Evolutionary conservation across 2,888 invertebrate species (phyloP), one percentile per base, ranked within the genome.

Genomic region (Alloscopus bannaensis): DNA sequence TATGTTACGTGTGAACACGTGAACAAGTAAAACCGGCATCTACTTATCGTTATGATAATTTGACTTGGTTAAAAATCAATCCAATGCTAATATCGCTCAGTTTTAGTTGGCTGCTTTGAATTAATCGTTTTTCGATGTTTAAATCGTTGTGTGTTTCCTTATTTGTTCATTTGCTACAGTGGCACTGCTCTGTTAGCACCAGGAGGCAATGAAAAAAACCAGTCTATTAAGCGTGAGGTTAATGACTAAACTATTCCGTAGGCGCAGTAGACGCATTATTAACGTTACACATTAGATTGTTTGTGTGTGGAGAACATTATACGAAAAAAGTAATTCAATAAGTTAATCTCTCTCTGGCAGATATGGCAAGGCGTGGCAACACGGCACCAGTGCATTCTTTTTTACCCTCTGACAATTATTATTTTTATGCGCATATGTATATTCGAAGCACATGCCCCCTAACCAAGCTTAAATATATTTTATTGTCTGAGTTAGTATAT

Each of bases 391-490:
- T n/a, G n/a, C n/a, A n/a, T n/a, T n/a, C 59, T 36, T 55, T 4
- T 18, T 31, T 52, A n/a, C 47, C 11, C 11, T 4, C 47, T 47
- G n/a, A n/a, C 20, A 18, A 52, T 52, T 26, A 52, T 18, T 47
- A n/a, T n/a, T 52, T 22, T 52, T n/a, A n/a, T 31, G 16, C 11
- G 3, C 31, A n/a, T 31, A 29, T 59, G 55, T 4, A 59, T 59
- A 31, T 59, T 4, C n/a, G 31, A 59, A 18, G 59, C 47, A 60
- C 22, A 57, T 28, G 70, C 70, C 59, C 47, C 24, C 24, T 60
- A 31, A 71, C 60, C 60, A 50, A 57, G 57, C 29, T 28, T 18
- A 66, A 45, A 69, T 36, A 24, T 71, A 71, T 60, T 71, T 60
- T 60, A 71, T 50, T 71, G 47, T 29, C 31, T 47, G 47, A 47